Evolutionary conservation across 2,113 vertebrate genomes (phyloP), one percentile per base, ranked within the genome.

Genomic region (Entelurus aequoreus): DNA sequence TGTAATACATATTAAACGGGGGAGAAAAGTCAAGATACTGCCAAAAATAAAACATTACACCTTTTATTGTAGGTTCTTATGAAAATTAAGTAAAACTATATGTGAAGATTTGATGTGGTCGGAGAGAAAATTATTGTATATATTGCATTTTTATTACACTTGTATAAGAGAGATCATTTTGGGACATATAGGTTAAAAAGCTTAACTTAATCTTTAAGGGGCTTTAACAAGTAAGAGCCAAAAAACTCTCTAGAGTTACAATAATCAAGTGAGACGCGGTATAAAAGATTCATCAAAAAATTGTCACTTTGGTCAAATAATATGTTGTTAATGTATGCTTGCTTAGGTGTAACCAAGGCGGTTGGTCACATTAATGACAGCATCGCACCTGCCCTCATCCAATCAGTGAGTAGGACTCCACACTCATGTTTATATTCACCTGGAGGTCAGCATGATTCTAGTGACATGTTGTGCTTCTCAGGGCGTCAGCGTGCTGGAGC

Each of bases 341-440:
- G 4, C 51, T 57, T 57, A 96, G 94, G 94, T 88, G 94, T 96
- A 63, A 91, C 93, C 68, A 94, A 95, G 82, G 94, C 94, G 38
- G 93, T 96, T 65, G 87, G 90, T 74, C 94, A 96, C 84, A 94
- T 96, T 85, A 96, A 96, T 78, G 93, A 88, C 82, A 93, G 90
- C 76, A 91, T 96, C 6, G 92, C 90, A 49, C 94, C 94, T 0
- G 90, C 92, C 75, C 92, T 96, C 70, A 71, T 94, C 66, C 83
- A 92, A 80, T 92, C 94, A 68, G 94, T 96, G 86, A 94, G 94
- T 87, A 64, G 49, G 54, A 56, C 15, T 0, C 0, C 36, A 36
- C 49, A 13, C 15, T 6, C 14, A 9, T 14, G 35, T 38, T n/a
- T 5, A 10, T 42, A 10, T 40, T 40, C 54, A 19, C 28, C 6